Percentiles rank a stretch among this genome's conserved stretches.
Evolutionary conservation across 53 echinoderm and acorn worm genomes (phyloP).

Genomic region (Echinometra lucunter): DNA sequence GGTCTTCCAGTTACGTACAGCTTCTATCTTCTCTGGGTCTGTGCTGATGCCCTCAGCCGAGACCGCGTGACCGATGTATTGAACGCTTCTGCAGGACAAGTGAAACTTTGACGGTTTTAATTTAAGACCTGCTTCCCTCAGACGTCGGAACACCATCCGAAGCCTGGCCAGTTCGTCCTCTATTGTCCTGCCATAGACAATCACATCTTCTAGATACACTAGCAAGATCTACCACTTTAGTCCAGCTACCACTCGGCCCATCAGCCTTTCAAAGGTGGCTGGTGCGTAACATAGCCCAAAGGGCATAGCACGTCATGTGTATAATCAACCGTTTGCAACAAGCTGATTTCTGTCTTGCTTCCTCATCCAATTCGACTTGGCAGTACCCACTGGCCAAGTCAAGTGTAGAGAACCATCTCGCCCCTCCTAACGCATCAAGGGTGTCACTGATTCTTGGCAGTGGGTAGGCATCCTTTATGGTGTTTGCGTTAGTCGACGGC

Average conservation of each 20-base stretch:
- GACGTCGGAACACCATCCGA: slow-evolving; percentile 31
- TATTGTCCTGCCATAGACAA: slow-evolving; percentile 69
- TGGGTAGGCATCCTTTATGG: slow-evolving; percentile 21
- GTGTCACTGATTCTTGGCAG: slow-evolving; percentile 23
- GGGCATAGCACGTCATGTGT: slow-evolving; percentile 54
- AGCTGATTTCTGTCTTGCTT: slow-evolving; percentile 50
- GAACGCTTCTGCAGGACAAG: slow-evolving; percentile 63
- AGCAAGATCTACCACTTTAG: slow-evolving; percentile 70
- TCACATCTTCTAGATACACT: slow-evolving; percentile 80
- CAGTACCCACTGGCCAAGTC: slow-evolving; percentile 73
- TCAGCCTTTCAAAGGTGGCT: slow-evolving; percentile 64
- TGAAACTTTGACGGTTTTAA: slow-evolving; percentile 74
- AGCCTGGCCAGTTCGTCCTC: slow-evolving; percentile 62
- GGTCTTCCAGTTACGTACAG: slow-evolving; percentile 51
- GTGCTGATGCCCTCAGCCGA: slow-evolving; percentile 53
- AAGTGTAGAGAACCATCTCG: slow-evolving; percentile 54
- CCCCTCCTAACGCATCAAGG: slow-evolving; percentile 30
- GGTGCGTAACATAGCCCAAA: slow-evolving; percentile 69
- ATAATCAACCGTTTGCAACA: not conserved
- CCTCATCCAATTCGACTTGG: slow-evolving; percentile 66
- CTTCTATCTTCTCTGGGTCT: slow-evolving; percentile 33
- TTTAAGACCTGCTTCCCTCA: slow-evolving; percentile 70
- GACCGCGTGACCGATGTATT: slow-evolving; percentile 55
- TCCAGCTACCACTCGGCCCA: slow-evolving; percentile 66
- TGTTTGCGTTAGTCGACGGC: slow-evolving; percentile 63